Conservation (phyloP, 2,113 vertebrate genomes). For the Scortum barcoo region DNA sequence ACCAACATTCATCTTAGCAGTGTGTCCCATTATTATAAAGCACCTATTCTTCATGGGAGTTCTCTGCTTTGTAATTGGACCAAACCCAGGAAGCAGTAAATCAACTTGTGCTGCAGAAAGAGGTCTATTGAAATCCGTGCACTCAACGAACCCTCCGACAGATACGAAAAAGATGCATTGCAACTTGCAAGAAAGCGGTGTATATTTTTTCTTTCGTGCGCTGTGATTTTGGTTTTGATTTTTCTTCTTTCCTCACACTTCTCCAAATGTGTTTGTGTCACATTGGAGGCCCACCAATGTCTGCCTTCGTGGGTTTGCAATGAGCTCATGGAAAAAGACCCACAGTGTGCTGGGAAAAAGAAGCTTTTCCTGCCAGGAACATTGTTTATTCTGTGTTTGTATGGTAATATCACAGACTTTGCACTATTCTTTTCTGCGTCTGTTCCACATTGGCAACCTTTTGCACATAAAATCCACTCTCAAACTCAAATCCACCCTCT, state of each 20-base stretch:
- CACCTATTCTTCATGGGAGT: constrained; percentile 32
- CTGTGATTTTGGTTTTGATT: constrained; percentile 62
- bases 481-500: constrained; percentile 1
- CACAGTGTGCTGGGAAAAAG: constrained; percentile 76
- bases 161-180: constrained; percentile 74
- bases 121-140: constrained; percentile 11
- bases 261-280: constrained; percentile 70
- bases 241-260: constrained; percentile 69
- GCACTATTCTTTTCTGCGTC: constrained; percentile 60
- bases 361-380: constrained; percentile 70
- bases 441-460: constrained; percentile 36
- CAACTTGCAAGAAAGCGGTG: constrained; percentile 60
- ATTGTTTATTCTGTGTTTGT: constrained; percentile 70
- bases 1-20: constrained; percentile 4
- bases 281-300: constrained; percentile 74
- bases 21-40: constrained; percentile 34
- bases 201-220: constrained; percentile 42
- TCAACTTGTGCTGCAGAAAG: constrained; percentile 38
- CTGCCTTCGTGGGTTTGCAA: constrained; percentile 75
- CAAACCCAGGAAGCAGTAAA: constrained; percentile 50
- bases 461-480: constrained; percentile 24
- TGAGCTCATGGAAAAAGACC: constrained; percentile 81
- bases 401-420: constrained; percentile 75
- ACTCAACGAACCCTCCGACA: constrained; percentile 15
- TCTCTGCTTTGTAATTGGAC: constrained; percentile 42